Evolutionary conservation across 2,888 invertebrate genomes (phyloP).

Genomic region (Agonum fuliginosum): DNA sequence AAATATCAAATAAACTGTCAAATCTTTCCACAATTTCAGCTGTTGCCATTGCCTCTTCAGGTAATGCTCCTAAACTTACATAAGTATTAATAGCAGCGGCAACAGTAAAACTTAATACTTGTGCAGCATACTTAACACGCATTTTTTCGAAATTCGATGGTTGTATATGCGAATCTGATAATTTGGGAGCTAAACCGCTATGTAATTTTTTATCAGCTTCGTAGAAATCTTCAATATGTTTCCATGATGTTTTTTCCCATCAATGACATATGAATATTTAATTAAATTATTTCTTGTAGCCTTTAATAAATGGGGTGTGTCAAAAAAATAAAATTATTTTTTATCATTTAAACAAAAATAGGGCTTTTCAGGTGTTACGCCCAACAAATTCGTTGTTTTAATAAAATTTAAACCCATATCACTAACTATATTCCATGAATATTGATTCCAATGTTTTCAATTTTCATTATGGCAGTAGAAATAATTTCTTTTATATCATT

Average conservation of each 20-base stretch:
- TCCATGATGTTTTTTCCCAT: conserved; percentile 60
- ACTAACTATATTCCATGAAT: background rate
- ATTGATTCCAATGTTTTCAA: conserved; percentile 33
- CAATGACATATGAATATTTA: conserved; percentile 56
- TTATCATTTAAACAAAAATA: conserved; percentile 48
- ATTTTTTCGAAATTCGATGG: conserved; percentile 63
- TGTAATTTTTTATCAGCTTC: conserved; percentile 49
- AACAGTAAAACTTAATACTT: conserved; percentile 63
- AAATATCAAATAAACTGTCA: conserved; percentile 64
- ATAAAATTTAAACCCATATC: conserved; percentile 11
- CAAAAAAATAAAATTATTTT: conserved; percentile 58
- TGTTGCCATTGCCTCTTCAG: conserved; percentile 59
- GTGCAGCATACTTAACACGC: conserved; percentile 63
- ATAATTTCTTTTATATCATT: background rate
- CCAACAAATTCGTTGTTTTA: no score
- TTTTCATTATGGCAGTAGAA: background rate
- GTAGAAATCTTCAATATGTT: conserved; percentile 60
- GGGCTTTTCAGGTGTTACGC: conserved; percentile 38
- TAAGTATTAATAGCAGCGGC: conserved; percentile 62
- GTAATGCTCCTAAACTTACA: conserved; percentile 61
- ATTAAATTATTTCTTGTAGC: conserved; percentile 62
- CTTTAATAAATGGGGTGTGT: conserved; percentile 61
- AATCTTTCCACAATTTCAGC: conserved; percentile 61
- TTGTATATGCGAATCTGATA: conserved; percentile 62
- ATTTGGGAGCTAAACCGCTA: conserved; percentile 60